Base-by-base conservation (phyloP, 2,888 invertebrate genomes). In the Zygothrica quintamaculata region DNA sequence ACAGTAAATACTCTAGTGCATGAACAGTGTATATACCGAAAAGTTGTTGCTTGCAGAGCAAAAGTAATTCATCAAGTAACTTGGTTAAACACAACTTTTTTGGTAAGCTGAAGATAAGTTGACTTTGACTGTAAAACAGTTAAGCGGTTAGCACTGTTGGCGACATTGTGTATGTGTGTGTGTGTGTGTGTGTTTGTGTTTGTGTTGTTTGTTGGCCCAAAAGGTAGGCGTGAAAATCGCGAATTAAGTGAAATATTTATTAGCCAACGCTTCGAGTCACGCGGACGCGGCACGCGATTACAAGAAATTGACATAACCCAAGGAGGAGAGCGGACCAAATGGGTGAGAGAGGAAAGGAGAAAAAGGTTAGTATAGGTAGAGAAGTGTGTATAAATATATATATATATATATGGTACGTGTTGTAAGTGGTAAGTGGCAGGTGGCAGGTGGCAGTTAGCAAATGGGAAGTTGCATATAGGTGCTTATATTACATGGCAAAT, bases 241-340 rank as follows among this genome's bases (percentile, higher is more conserved):
- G 80, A 66, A 82, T 67, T 87, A 82, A 82, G 80, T 87, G 86
- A 82, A 87, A 82, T 86, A 82, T 87, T 82, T 82, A 82, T 87
- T 86, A 87, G 87, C 80, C 68, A 55, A 62, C 64, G 59, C 65
- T 56, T 47, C 64, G 46, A 87, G 86, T 76, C 88, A 82, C 82
- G 81, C 88, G 87, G 68, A 61, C 36, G 42, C 44, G 57, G 50
- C 79, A 79, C 87, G 79, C 79, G 87, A 79, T 86, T 68, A 68
- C 62, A 8, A 18, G 40, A 37, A 80, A 84, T 48, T 86, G 74
- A 73, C 84, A 80, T 79, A 68, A 76, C 44, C 25, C 42, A 7
- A n/a, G 43, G 36, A 9, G 26, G 26, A 37, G 12, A 0, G 18
- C 0, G 22, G 9, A n/a, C n/a, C n/a, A n/a, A n/a, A n/a, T n/a